Evolutionary conservation across 1,140 invertebrate genomes (phyloP), one percentile per base, ranked within the genome.

Genomic region (Heliconius hermathena): DNA sequence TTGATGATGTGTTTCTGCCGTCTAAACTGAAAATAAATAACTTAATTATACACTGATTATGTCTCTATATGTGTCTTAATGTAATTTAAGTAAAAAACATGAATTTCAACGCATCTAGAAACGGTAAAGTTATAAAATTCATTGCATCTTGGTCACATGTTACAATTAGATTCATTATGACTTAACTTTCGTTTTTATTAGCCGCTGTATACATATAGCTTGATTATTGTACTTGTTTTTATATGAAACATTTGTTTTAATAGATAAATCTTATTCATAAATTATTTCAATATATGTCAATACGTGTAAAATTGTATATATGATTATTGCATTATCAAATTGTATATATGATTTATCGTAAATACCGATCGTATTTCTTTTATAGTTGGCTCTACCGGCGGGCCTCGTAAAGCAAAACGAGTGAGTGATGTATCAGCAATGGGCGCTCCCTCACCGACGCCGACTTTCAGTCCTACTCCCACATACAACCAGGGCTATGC

Each of bases 361-460:
- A n/a, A 57, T 20, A 8, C 20, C 22, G 5, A 52, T 18, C 16
- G 5, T 57, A 66, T 72, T 49, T 57, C 33, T 29, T n/a, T 88
- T 86, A 78, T 82, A 94, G 93, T 93, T 71, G 86, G 85, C 20
- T 88, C 83, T 29, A 54, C 85, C 8, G 90, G 90, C 4, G 92
- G 91, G 5, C 88, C 91, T 49, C 88, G 96, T 20, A 96, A 96
- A 87, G 90, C 95, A 0, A 96, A 96, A 88, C 92, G 96, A 11
- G 96, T 97, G 11, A 96, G 95, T 85, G 96, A 97, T 94, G 95
- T 96, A 13, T 95, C 95, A 76, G 95, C 96, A 3, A 95, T 97
- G 95, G 96, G 96, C 22, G 89, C 94, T 41, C 88, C 94, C 78
- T 73, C 94, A 77, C 93, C 91, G 3, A 74, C 75, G 4, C 87